Conservation (phyloP, 1,140 invertebrate genomes). For the Drosophila punjabiensis region DNA sequence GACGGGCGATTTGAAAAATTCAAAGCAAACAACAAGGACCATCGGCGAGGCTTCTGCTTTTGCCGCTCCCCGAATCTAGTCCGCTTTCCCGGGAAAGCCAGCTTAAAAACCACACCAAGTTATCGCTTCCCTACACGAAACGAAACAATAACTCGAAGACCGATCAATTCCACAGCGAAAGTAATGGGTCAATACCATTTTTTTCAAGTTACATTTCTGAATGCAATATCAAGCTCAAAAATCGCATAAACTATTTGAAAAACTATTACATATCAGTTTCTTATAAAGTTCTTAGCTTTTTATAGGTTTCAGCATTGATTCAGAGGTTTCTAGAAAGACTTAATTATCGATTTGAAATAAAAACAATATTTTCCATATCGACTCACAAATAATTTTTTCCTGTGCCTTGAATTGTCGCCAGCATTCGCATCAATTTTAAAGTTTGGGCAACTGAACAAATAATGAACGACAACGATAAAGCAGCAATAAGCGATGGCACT, state of each 20-base stretch:
- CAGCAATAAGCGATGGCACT: not conserved
- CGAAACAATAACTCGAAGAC: slow-evolving; percentile 46
- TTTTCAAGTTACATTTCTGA: not conserved
- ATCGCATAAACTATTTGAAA: not conserved
- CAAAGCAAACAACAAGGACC: slow-evolving; percentile 67
- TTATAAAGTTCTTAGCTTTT: not conserved
- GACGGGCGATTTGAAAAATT: slow-evolving; percentile 80
- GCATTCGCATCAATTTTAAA: slow-evolving; percentile 20
- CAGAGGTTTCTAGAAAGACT: not conserved
- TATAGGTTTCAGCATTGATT: not conserved
- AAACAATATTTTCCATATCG: not conserved
- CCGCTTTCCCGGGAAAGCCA: slow-evolving; percentile 18
- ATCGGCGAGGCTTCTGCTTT: slow-evolving; percentile 46
- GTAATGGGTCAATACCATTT: not conserved
- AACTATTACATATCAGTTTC: not conserved
- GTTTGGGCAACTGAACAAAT: slow-evolving; percentile 27
- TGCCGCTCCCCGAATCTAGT: slow-evolving; percentile 15
- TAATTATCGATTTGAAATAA: not conserved
- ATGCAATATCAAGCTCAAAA: not conserved
- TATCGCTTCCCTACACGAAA: slow-evolving; percentile 42
- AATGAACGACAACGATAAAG: not conserved
- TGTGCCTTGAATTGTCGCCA: not conserved
- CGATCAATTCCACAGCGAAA: slow-evolving; percentile 30
- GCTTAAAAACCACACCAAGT: slow-evolving; percentile 70
- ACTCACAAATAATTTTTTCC: not conserved